Base-by-base conservation (phyloP, 2,888 invertebrate species). In the Phyto melanocephala region DNA sequence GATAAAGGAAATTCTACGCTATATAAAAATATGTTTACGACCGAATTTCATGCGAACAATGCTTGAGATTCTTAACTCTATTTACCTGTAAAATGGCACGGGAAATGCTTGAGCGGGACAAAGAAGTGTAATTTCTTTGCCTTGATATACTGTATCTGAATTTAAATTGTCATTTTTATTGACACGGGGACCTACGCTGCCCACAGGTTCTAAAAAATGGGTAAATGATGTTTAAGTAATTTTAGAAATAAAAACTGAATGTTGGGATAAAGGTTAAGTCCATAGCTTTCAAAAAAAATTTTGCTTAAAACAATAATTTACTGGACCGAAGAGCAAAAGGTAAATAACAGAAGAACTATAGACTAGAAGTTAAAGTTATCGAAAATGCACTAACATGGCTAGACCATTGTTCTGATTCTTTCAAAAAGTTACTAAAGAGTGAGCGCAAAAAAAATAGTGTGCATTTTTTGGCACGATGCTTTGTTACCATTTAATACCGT, bases 101-200 rank as follows among this genome's bases (percentile, higher is more conserved):
- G 93, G 89, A 91, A 92, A 86, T 22, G 90, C 92, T 91, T 95
- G 95, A 71, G 94, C 94, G 68, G 95, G 95, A 90, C 95, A 95
- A 52, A 89, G 86, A 20, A 89, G 81, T 11, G 89, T 87, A 20
- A 88, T 81, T 62, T 84, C 87, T 91, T 94, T 94, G 91, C 92
- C 89, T 71, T 93, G 92, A 33, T 94, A 93, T 89, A 95, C 94
- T n/a, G 87, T 88, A 92, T 93, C 89, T 93, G 92, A 91, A 92
- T 93, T 92, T 92, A 92, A 86, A 90, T 92, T 88, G 92, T 95
- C 95, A 91, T 93, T 91, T 83, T 94, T 93, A 62, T 95, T 94
- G 89, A 95, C 95, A 92, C 95, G 95, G 91, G 91, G 91, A 7
- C 45, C 63, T 47, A 78, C 63, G 65, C 92, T 92, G 80, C 92